Base-by-base conservation (phyloP, 2,113 vertebrate genomes). In the Grammomys surdaster region DNA sequence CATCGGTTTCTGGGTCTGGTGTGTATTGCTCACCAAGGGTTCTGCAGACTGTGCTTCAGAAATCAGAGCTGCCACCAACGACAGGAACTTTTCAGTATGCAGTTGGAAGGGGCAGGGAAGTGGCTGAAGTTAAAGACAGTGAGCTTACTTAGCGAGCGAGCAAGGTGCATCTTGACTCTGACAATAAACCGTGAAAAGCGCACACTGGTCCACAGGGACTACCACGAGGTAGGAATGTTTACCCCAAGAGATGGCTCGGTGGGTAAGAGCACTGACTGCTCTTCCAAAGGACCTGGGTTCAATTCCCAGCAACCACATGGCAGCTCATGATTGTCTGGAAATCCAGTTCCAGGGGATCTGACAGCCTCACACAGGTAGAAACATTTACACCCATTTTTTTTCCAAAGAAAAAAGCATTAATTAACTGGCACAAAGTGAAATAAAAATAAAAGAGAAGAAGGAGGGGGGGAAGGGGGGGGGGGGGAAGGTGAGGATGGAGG, bases 391-490 rank as follows among this genome's bases (percentile, higher is more conserved):
- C 31, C 31, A 36, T 7, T 69, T 96, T 17, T 67, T 96, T 97
- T 92, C 54, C 33, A 95, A 36, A 67, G 16, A 96, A n/a, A 78
- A 94, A 94, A 67, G 69, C 28, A 95, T 89, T 75, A 94, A 65
- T 36, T 24, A 77, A 75, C 26, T 17, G 48, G 63, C 58, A 31
- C 85, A 69, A 91, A 90, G 88, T 94, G 48, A 76, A 95, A 58
- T 75, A 78, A 84, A 69, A 69, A 26, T 24, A 65, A 67, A 67
- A 28, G 4, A 58, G 17, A 20, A 58, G 60, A 24, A 54, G 7
- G 24, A 65, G 9, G 24, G 28, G 22, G 60, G 9, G 7, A 4
- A 63, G 22, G 22, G 26, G 8, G 22, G 26, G 26, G 7, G 22
- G 19, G 8, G 22, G 8, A 51, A 63, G 22, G 58, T 22, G 7